Base-by-base conservation (phyloP, 1,140 invertebrate genomes). In the Heliconius eleuchia region DNA sequence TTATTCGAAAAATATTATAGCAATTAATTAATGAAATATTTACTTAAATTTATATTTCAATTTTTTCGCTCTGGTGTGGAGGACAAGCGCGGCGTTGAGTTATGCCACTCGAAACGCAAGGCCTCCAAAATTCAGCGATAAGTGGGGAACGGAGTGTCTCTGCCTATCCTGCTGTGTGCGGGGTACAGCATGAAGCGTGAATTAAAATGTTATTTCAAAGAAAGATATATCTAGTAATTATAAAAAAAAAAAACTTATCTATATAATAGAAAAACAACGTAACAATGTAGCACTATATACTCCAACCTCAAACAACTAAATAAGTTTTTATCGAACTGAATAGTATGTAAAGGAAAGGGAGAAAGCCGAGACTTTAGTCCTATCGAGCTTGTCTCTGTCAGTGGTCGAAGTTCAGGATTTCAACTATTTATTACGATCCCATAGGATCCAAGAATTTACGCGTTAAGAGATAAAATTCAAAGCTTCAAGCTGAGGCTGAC, bases 371-470 rank as follows among this genome's bases (percentile, higher is more conserved):
- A 82, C 87, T 88, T 57, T 89, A 93, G 86, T 91, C 89, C 84
- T 90, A 92, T 93, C 88, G 83, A 83, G 84, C 80, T 82, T 87
- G 87, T 86, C 87, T 79, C 83, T 89, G 87, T 91, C 91, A 88
- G 87, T 88, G 87, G 86, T 87, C 86, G 83, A 90, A 92, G 87
- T 93, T 91, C 88, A 85, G 88, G 91, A 93, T 93, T 93, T 91
- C 84, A 86, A 83, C 88, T 93, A 93, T 93, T 93, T 93, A 92
- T 93, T 92, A 88, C 89, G 80, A 91, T 91, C 91, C 91, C 85
- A 79, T 77, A 84, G 86, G 87, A 91, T 89, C 83, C 85, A 83
- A 80, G 86, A 93, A 91, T 92, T 92, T 92, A 92, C 90, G 91
- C 83, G 87, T 80, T 66, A 78, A 78, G 84, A 89, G 90, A 92